These are phyloP conservation scores for Callorhinus ursinus DNA, from an alignment of 2,113 vertebrate genomes.

Conservation along the genomic window DNA sequence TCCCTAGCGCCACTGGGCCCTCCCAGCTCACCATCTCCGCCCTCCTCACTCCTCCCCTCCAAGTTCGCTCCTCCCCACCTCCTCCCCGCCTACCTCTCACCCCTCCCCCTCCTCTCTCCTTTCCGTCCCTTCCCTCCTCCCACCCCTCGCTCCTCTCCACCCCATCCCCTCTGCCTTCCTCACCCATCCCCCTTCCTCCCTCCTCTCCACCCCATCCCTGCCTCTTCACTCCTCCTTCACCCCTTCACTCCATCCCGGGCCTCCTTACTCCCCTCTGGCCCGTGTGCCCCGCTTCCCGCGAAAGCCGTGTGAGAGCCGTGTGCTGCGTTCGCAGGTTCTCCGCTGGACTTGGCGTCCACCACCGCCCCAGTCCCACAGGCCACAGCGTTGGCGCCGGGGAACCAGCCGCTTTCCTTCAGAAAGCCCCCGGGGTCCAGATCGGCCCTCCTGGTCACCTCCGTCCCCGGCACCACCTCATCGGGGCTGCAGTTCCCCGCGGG, in stretches of 20 bases:
- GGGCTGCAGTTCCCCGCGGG: not conserved
- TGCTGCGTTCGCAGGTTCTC: slow-evolving; percentile 10
- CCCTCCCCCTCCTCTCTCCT: accelerated
- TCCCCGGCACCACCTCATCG: not conserved
- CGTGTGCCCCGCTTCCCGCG: accelerated
- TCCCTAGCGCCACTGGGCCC: not conserved
- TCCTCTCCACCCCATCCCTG: not conserved
- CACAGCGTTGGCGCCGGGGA: slow-evolving; percentile 28
- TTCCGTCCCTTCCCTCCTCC: no score
- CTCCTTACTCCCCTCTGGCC: accelerated
- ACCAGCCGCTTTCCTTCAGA: slow-evolving; percentile 61
- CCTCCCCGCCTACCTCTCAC: no score
- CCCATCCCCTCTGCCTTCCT: not conserved
- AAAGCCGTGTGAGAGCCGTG: accelerated
- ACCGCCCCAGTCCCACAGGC: not conserved
- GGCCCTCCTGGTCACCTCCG: not conserved
- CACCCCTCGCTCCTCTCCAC: not conserved
- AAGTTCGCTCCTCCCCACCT: accelerated
- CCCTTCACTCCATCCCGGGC: not conserved
- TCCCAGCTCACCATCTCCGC: not conserved
- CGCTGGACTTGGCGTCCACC: not conserved
- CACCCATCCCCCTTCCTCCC: not conserved
- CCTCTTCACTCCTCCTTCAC: not conserved
- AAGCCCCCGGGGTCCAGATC: slow-evolving; percentile 57
- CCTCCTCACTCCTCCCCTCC: no score